A percentile compares a stretch with the other conserved stretches of the same genome.
Conservation (phyloP, 2,888 invertebrate genomes). For the Graphium colonna region DNA sequence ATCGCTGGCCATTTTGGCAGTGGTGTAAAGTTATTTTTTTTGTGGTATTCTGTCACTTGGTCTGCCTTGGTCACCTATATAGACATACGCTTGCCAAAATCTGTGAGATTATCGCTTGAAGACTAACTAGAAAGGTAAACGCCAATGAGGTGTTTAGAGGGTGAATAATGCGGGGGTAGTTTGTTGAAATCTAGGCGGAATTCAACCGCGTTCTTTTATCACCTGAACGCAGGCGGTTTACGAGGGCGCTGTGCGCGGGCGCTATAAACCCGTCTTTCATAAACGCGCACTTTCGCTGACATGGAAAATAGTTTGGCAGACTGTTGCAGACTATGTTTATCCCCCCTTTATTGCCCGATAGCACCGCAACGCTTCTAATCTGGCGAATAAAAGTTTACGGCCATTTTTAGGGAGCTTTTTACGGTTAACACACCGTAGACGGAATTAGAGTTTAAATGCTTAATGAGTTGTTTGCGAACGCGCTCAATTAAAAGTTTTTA, state of each 20-base stretch:
- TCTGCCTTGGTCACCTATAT: too few species aligned
- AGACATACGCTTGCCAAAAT: too few species aligned
- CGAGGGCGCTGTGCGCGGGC: conserved; percentile 37
- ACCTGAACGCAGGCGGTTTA: conserved; percentile 59
- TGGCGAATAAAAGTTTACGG: conserved; percentile 69
- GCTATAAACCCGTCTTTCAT: conserved; percentile 55
- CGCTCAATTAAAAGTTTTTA: conserved; percentile 62
- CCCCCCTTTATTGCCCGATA: conserved; percentile 62
- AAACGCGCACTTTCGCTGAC: conserved; percentile 72
- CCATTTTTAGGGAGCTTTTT: conserved; percentile 69
- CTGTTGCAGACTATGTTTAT: conserved; percentile 64
- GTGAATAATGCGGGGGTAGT: conserved; percentile 30
- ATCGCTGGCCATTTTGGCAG: too few species aligned
- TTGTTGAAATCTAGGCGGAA: conserved; percentile 68
- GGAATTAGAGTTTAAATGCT: conserved; percentile 66
- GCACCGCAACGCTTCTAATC: conserved; percentile 60
- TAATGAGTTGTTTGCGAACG: conserved; percentile 56
- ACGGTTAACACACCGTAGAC: conserved; percentile 66
- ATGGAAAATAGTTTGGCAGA: conserved; percentile 74
- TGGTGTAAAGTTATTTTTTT: too few species aligned
- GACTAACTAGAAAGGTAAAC: too few species aligned
- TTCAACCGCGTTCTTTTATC: conserved; percentile 68
- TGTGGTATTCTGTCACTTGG: too few species aligned
- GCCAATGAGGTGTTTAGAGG: too few species aligned
- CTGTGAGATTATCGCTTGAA: too few species aligned